Evolutionary conservation across 1,140 invertebrate species (phyloP), one percentile per base, ranked within the genome.

Genomic region (Fopius arisanus): DNA sequence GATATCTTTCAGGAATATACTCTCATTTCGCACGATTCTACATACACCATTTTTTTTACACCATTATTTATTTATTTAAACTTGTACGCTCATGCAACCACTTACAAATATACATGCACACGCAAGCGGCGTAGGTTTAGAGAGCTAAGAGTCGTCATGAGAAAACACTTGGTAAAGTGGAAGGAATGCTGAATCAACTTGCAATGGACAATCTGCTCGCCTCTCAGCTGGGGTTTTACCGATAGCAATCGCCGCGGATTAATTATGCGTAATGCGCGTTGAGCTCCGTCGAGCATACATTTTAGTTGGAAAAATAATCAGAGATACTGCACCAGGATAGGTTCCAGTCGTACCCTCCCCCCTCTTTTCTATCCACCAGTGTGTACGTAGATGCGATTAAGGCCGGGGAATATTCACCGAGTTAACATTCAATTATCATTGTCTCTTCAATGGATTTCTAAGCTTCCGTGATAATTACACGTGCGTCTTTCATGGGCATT

Each of bases 241-340:
- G 80, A 81, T 81, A 81, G 71, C 75, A 81, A 65, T 65, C 62
- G 78, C 80, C 67, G 33, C 62, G 79, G 78, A 81, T 82, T 82
- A 82, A 82, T 82, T 82, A 82, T 81, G 79, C 80, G 80, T 80
- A 79, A 82, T 81, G 62, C 62, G 80, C 79, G 74, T 77, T 74
- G 75, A 62, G 75, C 69, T 73, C 33, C 67, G 43, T 48, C 28
- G 48, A 70, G 67, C 26, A 29, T 70, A 33, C 40, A 48, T 48
- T 33, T 19, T 16, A 43, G n/a, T 31, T 51, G 43, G 28, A 29
- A 43, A 68, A 41, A 37, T 41, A 31, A 68, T 16, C 37, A 41
- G 21, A 68, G 37, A 41, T 40, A 68, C 54, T 26, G 54, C 9
- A 59, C n/a, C n/a, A 48, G 48, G n/a, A 51, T 54, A 29, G 23